Base-by-base conservation (phyloP, 2,888 invertebrate genomes). In the Atethmia centrago region DNA sequence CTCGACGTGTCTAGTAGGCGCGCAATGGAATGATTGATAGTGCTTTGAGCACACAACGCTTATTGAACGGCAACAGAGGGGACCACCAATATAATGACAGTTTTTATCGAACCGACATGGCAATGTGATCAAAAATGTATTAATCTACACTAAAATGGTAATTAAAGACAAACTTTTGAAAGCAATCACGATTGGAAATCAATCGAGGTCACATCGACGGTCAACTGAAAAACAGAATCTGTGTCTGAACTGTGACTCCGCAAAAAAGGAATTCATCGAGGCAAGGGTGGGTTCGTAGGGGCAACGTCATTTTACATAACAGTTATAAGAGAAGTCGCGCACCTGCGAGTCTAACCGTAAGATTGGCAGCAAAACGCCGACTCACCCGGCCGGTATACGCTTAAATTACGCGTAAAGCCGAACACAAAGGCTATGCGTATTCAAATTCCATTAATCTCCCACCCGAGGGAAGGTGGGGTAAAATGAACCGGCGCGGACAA, bases 401-500 rank as follows among this genome's bases (percentile, higher is more conserved):
- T 94, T 92, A 95, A 96, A 95, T 95, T 96, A 95, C 95, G 95
- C 95, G 95, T 96, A 95, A 96, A 95, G 93, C 94, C 93, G 94
- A 94, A 93, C 93, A 96, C 96, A 96, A 95, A 95, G 95, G 95
- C 95, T 94, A 95, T 95, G 95, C 96, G 95, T 96, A 96, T 96
- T 96, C 95, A 96, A 95, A 96, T 96, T 95, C 95, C 96, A 96
- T 96, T 96, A 96, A 95, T 95, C 95, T 95, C 95, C 93, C 90
- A 93, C 90, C 92, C 92, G 91, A 92, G 94, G 94, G 93, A 93
- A 93, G 94, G 94, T 94, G 95, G 94, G 94, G 94, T 94, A 95
- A 95, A 95, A 95, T 95, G 95, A 96, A 95, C 96, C 95, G 93
- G 94, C 93, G 91, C 94, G 95, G 96, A 95, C 96, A 95, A 96